These are phyloP conservation scores for Diploscapter pachys DNA, from an alignment of 1,140 invertebrate genomes.

Conservation along the genomic window DNA sequence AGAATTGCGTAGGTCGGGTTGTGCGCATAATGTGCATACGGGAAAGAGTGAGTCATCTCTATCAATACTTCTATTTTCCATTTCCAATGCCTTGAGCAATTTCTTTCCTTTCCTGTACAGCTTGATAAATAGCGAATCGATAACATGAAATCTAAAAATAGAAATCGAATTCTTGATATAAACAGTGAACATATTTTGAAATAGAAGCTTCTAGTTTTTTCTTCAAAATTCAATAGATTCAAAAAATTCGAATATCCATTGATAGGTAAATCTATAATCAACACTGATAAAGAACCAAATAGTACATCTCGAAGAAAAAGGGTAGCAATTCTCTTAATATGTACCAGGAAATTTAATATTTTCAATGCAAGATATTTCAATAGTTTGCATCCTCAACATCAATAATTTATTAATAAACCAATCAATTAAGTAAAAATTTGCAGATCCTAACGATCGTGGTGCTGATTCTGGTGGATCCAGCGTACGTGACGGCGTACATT, in stretches of 20 bases:
- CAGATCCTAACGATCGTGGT: constrained; percentile 40
- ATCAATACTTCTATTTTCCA: too few relatives aligned
- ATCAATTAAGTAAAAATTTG: constrained; percentile 2
- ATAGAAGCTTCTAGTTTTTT: too few relatives aligned
- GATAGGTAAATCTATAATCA: not conserved
- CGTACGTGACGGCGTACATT: constrained; percentile 42
- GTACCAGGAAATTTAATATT: not conserved
- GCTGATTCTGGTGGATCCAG: constrained; percentile 39
- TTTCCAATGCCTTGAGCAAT: too few relatives aligned
- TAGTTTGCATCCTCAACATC: not conserved
- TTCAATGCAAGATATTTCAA: not conserved
- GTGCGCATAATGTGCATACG: too few relatives aligned
- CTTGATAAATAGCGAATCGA: too few relatives aligned
- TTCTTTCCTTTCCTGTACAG: too few relatives aligned
- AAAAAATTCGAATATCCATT: not conserved
- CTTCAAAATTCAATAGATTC: not conserved
- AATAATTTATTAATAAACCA: not conserved
- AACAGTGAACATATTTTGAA: too few relatives aligned
- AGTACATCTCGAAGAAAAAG: not conserved
- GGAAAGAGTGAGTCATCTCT: too few relatives aligned
- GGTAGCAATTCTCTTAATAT: not conserved
- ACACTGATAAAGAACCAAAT: not conserved
- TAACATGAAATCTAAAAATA: too few relatives aligned
- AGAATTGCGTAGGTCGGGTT: too few relatives aligned
- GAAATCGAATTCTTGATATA: too few relatives aligned